These are phyloP conservation scores for Alexandromys fortis DNA, from an alignment of 2,113 vertebrate genomes.

Conservation along the genomic window DNA sequence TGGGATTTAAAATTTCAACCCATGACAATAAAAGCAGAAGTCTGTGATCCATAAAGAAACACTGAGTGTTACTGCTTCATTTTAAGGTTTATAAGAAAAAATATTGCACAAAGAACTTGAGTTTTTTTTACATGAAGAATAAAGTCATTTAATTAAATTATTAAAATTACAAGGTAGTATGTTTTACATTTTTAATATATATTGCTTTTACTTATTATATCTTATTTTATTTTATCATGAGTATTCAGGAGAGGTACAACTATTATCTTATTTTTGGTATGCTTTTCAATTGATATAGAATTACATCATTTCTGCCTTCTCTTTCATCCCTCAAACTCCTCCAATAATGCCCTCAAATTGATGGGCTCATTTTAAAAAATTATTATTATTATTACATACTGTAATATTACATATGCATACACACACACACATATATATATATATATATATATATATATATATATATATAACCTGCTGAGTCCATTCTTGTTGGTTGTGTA, in stretches of 20 bases:
- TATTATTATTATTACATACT: not conserved
- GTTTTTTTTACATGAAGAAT: constrained; percentile 32
- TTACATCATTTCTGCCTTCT: not conserved
- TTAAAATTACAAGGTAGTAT: not conserved
- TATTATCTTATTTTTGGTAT: not conserved
- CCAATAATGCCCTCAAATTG: not conserved
- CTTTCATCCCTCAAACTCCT: too few relatives aligned
- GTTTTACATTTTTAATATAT: not conserved
- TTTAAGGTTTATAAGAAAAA: constrained; percentile 38
- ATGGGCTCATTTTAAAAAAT: not conserved
- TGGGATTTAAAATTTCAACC: constrained; percentile 20
- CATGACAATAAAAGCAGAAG: not conserved
- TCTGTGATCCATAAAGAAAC: not conserved
- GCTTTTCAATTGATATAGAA: not conserved
- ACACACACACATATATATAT: too few relatives aligned
- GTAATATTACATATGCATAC: too few relatives aligned
- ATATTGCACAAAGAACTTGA: not conserved
- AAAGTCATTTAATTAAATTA: not conserved
- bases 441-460: too few relatives aligned
- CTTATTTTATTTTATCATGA: not conserved
- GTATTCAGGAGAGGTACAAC: not conserved
- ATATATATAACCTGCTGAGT: not conserved
- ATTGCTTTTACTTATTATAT: not conserved
- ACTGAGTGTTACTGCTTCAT: not conserved
- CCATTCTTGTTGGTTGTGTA: not conserved